Evolutionary conservation across 2,888 invertebrate genomes (phyloP).

Genomic region (Drosophila pseudotalamancana): DNA sequence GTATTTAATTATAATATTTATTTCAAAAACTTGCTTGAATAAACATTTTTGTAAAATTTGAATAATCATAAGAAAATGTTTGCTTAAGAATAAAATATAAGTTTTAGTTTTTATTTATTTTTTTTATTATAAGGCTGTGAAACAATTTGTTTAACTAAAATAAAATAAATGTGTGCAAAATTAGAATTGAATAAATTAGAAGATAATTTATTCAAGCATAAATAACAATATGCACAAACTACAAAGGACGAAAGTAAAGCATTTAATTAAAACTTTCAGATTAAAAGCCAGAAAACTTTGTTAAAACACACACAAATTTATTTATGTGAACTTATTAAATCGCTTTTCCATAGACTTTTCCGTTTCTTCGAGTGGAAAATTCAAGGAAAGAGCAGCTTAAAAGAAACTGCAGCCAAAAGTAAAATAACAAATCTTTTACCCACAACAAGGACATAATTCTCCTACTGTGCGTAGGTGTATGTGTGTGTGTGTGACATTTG

Average conservation of each 20-base stretch:
- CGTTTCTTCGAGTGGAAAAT: constrained; percentile 16
- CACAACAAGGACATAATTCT: constrained; percentile 28
- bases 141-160: background rate
- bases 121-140: background rate
- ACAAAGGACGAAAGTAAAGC: constrained; percentile 9
- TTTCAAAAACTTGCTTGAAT: background rate
- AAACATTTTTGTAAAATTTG: background rate
- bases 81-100: no score
- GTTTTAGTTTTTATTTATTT: background rate
- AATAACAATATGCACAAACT: constrained; percentile 15
- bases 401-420: constrained; percentile 6
- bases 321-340: constrained; percentile 9
- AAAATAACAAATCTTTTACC: constrained; percentile 5
- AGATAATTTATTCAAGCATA: constrained; percentile 24
- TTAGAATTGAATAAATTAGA: constrained; percentile 2
- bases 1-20: no score
- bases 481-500: constrained; percentile 21
- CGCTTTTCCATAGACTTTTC: background rate
- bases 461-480: constrained; percentile 2
- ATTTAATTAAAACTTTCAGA: constrained; percentile 55
- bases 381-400: constrained; percentile 4
- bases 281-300: constrained; percentile 18
- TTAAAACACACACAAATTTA: constrained; percentile 7
- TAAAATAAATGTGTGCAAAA: background rate
- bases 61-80: no score